Conservation (phyloP, 1,140 invertebrate genomes). For the Achroia grisella region DNA sequence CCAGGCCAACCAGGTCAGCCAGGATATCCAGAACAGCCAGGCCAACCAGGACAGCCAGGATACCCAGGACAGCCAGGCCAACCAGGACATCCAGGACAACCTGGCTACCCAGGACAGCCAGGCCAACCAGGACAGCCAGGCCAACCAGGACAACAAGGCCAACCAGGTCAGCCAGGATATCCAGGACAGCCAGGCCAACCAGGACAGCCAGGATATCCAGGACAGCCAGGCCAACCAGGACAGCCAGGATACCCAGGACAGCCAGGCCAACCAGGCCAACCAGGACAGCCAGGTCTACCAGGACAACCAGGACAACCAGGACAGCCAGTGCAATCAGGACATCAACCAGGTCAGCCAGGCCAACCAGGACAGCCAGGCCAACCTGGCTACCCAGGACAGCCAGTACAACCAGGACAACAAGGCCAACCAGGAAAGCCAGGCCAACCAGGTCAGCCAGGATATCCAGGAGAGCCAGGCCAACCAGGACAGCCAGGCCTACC, state of each 20-base stretch:
- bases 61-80: constrained; percentile 5
- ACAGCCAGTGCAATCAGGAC: constrained; percentile 1
- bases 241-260: constrained; percentile 1
- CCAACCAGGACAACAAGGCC: constrained; percentile 1
- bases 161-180: background rate
- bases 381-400: constrained; percentile 2
- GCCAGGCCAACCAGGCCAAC: constrained; percentile 2
- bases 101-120: constrained; percentile 1
- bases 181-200: constrained; percentile 5
- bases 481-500: constrained; percentile 26
- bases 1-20: constrained; percentile 1
- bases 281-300: constrained; percentile 7
- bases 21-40: constrained; percentile 6
- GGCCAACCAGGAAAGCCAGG: constrained; percentile 18
- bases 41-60: constrained; percentile 3
- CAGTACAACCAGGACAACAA: constrained; percentile 2
- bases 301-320: constrained; percentile 16
- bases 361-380: constrained; percentile 1
- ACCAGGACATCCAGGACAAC: constrained; percentile 14
- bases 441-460: constrained; percentile 14
- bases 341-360: constrained; percentile 2
- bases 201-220: constrained; percentile 3
- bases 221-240: constrained; percentile 9
- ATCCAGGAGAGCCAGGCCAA: constrained; percentile 22
- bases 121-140: constrained; percentile 7